phyloP scores from a whole-genome alignment of 2,797 vertebrate species.

The Alosa sapidissima region DNA sequence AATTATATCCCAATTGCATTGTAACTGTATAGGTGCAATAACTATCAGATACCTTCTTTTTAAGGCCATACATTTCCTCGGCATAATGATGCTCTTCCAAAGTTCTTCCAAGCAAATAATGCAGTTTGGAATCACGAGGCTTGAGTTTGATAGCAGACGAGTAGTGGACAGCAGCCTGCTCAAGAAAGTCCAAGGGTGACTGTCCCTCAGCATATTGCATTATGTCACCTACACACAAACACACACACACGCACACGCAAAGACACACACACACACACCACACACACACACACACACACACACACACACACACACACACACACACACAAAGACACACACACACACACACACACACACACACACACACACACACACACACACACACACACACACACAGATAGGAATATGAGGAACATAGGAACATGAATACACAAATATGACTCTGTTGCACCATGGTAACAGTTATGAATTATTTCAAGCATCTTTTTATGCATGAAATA shows the following conservation, averaged over 20 bases:
- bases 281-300: background rate
- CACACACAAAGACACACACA: background rate
- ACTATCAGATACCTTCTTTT: conserved; percentile 57
- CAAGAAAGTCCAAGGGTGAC: conserved; percentile 61
- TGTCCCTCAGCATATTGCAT: conserved; percentile 50
- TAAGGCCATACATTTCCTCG: conserved; percentile 63
- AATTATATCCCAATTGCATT: background rate
- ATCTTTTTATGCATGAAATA: conserved; percentile 52
- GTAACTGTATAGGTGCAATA: background rate
- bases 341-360: conserved; percentile 25
- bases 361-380: background rate
- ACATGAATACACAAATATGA: conserved; percentile 8
- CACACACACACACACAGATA: background rate
- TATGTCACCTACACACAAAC: conserved; percentile 53
- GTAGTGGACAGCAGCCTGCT: conserved; percentile 61
- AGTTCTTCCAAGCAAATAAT: conserved; percentile 66
- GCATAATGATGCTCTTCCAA: conserved; percentile 69
- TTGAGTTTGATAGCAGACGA: conserved; percentile 67
- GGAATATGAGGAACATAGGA: background rate
- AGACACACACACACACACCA: conserved; percentile 7
- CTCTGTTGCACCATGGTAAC: conserved; percentile 40
- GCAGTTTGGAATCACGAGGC: conserved; percentile 61
- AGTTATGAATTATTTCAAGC: conserved; percentile 38
- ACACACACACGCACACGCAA: background rate
- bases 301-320: conserved; percentile 27